Evolutionary conservation across 1,140 invertebrate genomes (phyloP).

Genomic region (Metaphire vulgaris): DNA sequence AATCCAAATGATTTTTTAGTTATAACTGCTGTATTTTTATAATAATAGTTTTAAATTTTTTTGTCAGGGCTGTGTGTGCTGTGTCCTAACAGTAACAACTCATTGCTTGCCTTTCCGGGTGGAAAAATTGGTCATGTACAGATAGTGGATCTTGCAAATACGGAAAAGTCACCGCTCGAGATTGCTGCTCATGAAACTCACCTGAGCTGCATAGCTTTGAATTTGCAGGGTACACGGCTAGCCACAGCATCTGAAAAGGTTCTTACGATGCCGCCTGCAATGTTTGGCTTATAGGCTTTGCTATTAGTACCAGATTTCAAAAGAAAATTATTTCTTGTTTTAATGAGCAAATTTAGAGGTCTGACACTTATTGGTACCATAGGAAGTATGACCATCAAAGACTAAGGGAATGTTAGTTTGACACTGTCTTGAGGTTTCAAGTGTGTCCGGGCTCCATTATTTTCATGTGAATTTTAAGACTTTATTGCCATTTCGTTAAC

Average conservation of each 20-base stretch:
- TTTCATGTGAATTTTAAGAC: no score
- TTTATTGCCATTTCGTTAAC: no score
- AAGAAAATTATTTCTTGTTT: no score
- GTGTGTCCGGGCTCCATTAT: no score
- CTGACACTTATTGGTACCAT: no score
- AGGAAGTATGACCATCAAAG: no score
- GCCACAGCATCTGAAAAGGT: constrained; percentile 90
- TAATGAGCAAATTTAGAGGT: no score
- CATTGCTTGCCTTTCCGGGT: constrained; percentile 86
- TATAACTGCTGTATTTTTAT: constrained; percentile 18
- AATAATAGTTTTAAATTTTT: constrained; percentile 13
- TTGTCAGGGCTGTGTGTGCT: constrained; percentile 80
- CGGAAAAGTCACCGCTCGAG: constrained; percentile 74
- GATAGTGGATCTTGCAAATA: constrained; percentile 77
- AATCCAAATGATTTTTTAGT: no score
- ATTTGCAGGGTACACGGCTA: constrained; percentile 67
- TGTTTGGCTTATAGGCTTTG: no score
- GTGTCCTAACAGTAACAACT: constrained; percentile 94
- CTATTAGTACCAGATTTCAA: no score
- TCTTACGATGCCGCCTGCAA: constrained; percentile 12
- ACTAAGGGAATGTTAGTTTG: no score
- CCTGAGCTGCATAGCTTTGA: constrained; percentile 69
- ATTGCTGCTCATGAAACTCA: constrained; percentile 86
- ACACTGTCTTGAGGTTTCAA: no score
- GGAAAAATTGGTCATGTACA: constrained; percentile 77